Evolutionary conservation across 1,140 invertebrate species (phyloP), one percentile per base, ranked within the genome.

Genomic region (Drosophila fuyamai): DNA sequence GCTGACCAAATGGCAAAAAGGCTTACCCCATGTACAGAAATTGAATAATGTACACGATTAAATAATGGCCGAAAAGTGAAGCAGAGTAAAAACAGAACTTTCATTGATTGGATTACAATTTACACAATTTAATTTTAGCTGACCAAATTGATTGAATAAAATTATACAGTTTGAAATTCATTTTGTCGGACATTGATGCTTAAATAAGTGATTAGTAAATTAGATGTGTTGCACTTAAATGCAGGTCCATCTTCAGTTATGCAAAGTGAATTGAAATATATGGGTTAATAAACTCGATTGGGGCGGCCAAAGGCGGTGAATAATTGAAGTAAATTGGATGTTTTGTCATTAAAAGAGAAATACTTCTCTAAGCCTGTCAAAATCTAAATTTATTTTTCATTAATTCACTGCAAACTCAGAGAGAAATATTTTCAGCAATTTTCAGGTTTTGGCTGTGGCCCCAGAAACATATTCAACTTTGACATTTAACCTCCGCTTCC

Each of bases 361-460:
- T 48, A 35, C 41, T 35, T 48, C 23, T 23, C 29, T 7, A 7
- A 7, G 35, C 41, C 48, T 16, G 44, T 32, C 4, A 36, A 65
- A 65, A 53, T 50, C 51, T 41, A 35, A 57, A 71, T 71, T 48
- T 57, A 70, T 71, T 71, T 71, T 71, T 56, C 65, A 71, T 70
- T 71, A 70, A 70, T 57, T 50, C 53, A 48, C 16, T 36, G 50
- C 23, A 71, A n/a, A 14, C 43, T 57, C 35, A 57, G 12, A n/a
- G 32, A 27, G 8, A 29, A 14, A 16, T 32, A 32, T 32, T 32
- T 32, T 29, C 23, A 8, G 27, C 6, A 9, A 54, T 58, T 58
- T 57, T 23, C 27, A 35, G 48, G 48, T 51, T 9, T n/a, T 32
- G 36, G 14, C 29, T 38, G 36, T 36, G 18, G 47, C 10, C 13